A percentile compares a stretch with the other conserved stretches of the same genome.
Conservation (phyloP, 2,797 vertebrate species). For the Thunnus albacares region DNA sequence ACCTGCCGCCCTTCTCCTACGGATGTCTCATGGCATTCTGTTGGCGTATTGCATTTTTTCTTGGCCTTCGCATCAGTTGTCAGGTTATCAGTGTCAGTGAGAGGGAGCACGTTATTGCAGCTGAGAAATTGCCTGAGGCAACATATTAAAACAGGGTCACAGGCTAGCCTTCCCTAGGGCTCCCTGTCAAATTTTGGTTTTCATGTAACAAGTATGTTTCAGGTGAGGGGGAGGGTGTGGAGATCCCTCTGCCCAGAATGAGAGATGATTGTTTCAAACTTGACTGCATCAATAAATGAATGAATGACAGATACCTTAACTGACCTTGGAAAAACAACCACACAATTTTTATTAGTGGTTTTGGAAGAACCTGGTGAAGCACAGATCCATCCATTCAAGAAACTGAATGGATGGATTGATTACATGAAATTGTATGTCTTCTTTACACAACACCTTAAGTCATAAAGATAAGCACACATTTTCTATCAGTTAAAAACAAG, state of each 20-base stretch:
- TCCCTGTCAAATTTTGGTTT: slow-evolving; percentile 59
- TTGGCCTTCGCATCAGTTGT: slow-evolving; percentile 53
- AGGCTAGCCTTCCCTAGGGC: slow-evolving; percentile 53
- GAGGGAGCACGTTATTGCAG: slow-evolving; percentile 60
- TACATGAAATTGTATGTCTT: neutral
- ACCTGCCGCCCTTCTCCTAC: neutral
- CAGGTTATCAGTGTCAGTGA: slow-evolving; percentile 57
- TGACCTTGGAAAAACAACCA: slow-evolving; percentile 6
- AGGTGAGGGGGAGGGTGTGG: slow-evolving; percentile 33
- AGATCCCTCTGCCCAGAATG: neutral
- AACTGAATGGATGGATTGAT: neutral
- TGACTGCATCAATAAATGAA: slow-evolving; percentile 14
- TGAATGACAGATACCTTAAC: neutral
- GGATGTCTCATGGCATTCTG: slow-evolving; percentile 23
- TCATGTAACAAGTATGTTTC: slow-evolving; percentile 62
- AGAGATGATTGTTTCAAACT: slow-evolving; percentile 23
- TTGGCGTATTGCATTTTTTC: slow-evolving; percentile 29
- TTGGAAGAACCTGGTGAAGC: neutral
- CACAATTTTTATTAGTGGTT: neutral
- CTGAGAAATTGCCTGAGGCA: slow-evolving; percentile 67
- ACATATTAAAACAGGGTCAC: slow-evolving; percentile 78
- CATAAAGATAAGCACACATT: neutral
- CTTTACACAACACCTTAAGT: neutral
- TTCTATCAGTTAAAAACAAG: neutral
- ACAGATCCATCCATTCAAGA: neutral